These are phyloP conservation scores for Melanostoma scalare DNA, from an alignment of 2,888 invertebrate species.

Conservation along the genomic window DNA sequence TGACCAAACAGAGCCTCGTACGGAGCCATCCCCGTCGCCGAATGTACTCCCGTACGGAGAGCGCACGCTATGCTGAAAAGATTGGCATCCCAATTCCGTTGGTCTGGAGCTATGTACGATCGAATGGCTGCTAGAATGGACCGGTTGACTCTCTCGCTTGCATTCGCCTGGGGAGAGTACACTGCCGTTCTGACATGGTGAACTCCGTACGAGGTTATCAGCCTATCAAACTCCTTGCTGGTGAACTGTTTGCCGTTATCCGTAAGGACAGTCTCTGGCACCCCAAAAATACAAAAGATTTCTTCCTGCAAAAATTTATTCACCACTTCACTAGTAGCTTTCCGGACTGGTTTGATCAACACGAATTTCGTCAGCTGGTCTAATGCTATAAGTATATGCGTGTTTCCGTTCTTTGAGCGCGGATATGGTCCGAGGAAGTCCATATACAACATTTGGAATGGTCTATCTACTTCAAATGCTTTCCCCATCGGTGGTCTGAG, in stretches of 20 bases:
- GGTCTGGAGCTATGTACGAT: too few species aligned
- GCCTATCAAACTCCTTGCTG: conserved; percentile 46
- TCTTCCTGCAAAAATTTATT: too few species aligned
- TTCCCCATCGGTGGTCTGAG: too few species aligned
- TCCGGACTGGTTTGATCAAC: too few species aligned
- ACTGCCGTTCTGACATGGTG: conserved; percentile 44
- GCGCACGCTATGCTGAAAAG: too few species aligned
- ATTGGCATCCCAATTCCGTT: too few species aligned
- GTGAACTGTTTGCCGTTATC: conserved; percentile 75
- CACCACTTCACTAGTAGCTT: too few species aligned
- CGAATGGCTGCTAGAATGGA: conserved; percentile 47
- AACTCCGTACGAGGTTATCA: conserved; percentile 34
- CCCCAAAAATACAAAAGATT: conserved; percentile 73
- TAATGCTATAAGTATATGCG: conserved; percentile 23
- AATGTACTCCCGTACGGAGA: too few species aligned
- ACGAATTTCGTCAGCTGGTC: conserved; percentile 47
- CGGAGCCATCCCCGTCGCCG: too few species aligned
- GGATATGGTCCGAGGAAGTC: conserved; percentile 68
- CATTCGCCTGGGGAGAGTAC: conserved; percentile 52
- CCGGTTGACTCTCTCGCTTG: conserved; percentile 54
- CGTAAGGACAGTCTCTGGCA: conserved; percentile 73
- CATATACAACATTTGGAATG: too few species aligned
- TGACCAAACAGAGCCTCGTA: too few species aligned
- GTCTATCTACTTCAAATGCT: too few species aligned
- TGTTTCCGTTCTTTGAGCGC: conserved; percentile 51